These are phyloP conservation scores for Myiagra hebetior DNA, from an alignment of 2,113 vertebrate species.

Conservation along the genomic window DNA sequence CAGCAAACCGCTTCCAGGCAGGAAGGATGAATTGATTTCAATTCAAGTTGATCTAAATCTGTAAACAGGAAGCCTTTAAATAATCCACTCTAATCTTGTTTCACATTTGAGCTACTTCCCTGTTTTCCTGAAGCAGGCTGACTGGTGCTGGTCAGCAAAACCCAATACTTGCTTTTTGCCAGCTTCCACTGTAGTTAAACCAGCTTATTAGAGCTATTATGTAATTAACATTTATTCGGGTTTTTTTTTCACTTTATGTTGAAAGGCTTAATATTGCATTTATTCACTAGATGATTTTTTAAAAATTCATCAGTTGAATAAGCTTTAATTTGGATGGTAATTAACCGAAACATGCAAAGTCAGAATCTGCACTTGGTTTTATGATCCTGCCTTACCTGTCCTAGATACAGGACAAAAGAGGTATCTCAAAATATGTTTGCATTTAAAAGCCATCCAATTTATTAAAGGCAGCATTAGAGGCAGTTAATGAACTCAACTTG, in stretches of 20 bases:
- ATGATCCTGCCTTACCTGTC: conserved; percentile 24
- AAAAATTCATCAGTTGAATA: conserved; percentile 11
- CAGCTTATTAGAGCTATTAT: conserved; percentile 27
- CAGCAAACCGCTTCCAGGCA: not conserved
- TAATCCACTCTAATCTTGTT: conserved; percentile 56
- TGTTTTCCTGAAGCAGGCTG: not conserved
- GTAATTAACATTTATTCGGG: conserved; percentile 25
- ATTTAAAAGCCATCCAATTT: conserved; percentile 5
- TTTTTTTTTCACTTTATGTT: not conserved
- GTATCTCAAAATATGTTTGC: not conserved
- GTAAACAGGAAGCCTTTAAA: conserved; percentile 56
- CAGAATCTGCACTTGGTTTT: not conserved
- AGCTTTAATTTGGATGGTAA: conserved; percentile 54
- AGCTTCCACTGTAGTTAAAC: not conserved
- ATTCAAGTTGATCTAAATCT: conserved; percentile 39
- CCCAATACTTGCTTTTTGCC: not conserved
- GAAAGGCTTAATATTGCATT: conserved; percentile 34
- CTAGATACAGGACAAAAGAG: conserved; percentile 23
- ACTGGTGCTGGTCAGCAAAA: conserved; percentile 41
- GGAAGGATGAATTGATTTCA: conserved; percentile 29
- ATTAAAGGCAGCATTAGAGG: conserved; percentile 2
- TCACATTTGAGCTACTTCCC: not conserved
- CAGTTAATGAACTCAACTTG: not conserved
- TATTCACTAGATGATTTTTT: conserved; percentile 21
- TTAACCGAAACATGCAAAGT: conserved; percentile 40